A percentile compares a stretch with the other conserved stretches of the same genome.
These are phyloP conservation scores for Nothobranchius kuhntae DNA, from an alignment of 2,113 vertebrate genomes.

Conservation along the genomic window DNA sequence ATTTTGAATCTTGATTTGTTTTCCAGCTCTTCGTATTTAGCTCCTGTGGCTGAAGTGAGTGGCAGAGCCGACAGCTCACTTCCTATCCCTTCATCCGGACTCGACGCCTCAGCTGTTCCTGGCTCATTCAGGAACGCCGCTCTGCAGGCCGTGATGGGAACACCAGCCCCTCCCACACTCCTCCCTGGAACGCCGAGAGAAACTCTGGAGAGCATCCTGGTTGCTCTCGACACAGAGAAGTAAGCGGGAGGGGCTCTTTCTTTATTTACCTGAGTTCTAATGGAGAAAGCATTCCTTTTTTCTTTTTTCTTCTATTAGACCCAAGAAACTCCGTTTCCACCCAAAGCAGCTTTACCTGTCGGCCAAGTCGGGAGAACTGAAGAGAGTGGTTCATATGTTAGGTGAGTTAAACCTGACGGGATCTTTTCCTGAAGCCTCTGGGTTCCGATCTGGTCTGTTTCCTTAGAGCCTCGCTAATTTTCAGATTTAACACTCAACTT, in stretches of 20 bases:
- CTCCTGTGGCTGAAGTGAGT: conserved; percentile 70
- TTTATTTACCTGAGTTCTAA: too few relatives aligned
- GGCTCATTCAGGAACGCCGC: conserved; percentile 76
- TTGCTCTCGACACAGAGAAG: conserved; percentile 95
- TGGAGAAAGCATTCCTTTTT: not conserved
- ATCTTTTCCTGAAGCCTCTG: not conserved
- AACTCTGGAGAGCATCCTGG: conserved; percentile 91
- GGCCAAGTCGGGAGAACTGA: conserved; percentile 95
- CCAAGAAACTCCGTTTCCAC: conserved; percentile 98
- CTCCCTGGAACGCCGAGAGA: conserved; percentile 85
- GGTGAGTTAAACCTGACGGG: conserved; percentile 72
- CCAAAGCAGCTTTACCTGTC: conserved; percentile 97
- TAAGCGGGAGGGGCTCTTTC: conserved; percentile 65
- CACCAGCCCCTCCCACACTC: conserved; percentile 30
- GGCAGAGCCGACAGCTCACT: conserved; percentile 82
- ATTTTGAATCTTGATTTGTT: too few relatives aligned
- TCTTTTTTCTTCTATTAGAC: conserved; percentile 72
- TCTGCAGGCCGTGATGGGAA: conserved; percentile 31
- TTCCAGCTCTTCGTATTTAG: conserved; percentile 75
- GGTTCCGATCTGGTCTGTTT: too few relatives aligned
- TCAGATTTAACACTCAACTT: too few relatives aligned
- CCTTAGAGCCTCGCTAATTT: too few relatives aligned
- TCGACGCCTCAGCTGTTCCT: conserved; percentile 76
- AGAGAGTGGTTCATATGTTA: conserved; percentile 95
- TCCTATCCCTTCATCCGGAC: conserved; percentile 49